Evolutionary conservation across 1,140 invertebrate species (phyloP).

Genomic region (Babylonia areolata): DNA sequence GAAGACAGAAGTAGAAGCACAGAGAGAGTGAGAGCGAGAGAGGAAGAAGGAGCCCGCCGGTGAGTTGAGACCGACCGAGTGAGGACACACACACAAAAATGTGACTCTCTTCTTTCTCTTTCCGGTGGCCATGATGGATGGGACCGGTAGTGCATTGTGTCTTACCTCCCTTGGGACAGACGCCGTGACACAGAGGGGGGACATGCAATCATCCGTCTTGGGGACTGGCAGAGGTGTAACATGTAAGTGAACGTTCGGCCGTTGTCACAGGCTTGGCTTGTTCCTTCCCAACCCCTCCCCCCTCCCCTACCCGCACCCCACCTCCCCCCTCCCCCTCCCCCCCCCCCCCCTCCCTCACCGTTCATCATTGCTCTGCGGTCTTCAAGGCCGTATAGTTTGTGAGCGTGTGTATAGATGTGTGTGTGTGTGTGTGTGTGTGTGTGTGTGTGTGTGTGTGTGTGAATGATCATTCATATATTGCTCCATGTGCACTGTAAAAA

Average conservation of each 20-base stretch:
- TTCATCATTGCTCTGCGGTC: neutral
- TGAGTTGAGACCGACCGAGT: neutral
- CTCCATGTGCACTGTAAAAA: no score
- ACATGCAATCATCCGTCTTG: neutral
- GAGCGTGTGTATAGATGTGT: slow-evolving; percentile 20
- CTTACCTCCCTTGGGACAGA: slow-evolving; percentile 21
- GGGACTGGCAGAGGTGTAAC: neutral
- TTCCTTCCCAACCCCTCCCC: no score
- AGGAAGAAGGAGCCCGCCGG: neutral
- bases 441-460: neutral
- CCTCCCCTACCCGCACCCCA: no score
- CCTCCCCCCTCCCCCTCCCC: no score
- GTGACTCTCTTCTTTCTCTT: no score
- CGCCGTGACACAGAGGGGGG: neutral
- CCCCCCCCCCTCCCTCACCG: no score
- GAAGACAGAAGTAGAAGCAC: neutral
- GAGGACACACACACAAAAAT: no score
- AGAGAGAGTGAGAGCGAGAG: neutral
- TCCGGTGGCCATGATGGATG: slow-evolving; percentile 6
- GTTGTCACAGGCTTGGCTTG: no score
- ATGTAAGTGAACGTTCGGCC: neutral
- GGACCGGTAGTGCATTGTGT: slow-evolving; percentile 23
- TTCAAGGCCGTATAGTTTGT: neutral
- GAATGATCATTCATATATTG: no score
- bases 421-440: slow-evolving; percentile 11